phyloP scores from a whole-genome alignment of 2,113 vertebrate species.

The Pyrgilauda ruficollis region DNA sequence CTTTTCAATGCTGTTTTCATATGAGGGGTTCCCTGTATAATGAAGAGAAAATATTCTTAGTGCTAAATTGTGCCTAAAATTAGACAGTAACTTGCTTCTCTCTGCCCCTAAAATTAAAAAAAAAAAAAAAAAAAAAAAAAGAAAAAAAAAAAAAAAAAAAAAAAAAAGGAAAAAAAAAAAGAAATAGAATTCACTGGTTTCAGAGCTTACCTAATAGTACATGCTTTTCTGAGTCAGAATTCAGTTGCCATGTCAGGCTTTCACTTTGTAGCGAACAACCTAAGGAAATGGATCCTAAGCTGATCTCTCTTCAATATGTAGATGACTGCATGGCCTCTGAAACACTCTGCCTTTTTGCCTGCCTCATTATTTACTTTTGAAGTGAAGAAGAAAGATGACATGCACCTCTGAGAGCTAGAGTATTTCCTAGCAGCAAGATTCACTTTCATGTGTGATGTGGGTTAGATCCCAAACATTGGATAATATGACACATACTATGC shows the following conservation, averaged over 20 bases:
- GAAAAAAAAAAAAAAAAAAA: no score
- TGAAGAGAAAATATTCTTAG: neutral
- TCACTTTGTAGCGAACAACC: neutral
- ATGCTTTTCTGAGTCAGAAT: neutral
- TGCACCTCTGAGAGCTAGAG: neutral
- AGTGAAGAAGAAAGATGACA: conserved; percentile 23
- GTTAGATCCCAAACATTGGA: neutral
- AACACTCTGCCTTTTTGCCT: neutral
- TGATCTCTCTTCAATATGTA: neutral
- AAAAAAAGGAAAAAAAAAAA: accelerated
- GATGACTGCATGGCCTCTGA: neutral
- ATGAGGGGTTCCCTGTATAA: neutral
- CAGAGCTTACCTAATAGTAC: neutral
- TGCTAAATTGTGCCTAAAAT: neutral
- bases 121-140: accelerated
- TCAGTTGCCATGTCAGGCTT: neutral
- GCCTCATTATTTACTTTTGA: conserved; percentile 39
- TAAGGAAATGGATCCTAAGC: neutral
- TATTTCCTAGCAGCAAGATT: conserved; percentile 16
- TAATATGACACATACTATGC: neutral
- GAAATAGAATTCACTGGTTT: neutral
- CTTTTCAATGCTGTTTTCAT: neutral
- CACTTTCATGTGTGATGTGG: neutral
- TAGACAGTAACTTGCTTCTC: neutral
- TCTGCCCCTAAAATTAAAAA: accelerated